phyloP scores from a whole-genome alignment of 1,140 invertebrate genomes.

The Periplaneta americana region DNA sequence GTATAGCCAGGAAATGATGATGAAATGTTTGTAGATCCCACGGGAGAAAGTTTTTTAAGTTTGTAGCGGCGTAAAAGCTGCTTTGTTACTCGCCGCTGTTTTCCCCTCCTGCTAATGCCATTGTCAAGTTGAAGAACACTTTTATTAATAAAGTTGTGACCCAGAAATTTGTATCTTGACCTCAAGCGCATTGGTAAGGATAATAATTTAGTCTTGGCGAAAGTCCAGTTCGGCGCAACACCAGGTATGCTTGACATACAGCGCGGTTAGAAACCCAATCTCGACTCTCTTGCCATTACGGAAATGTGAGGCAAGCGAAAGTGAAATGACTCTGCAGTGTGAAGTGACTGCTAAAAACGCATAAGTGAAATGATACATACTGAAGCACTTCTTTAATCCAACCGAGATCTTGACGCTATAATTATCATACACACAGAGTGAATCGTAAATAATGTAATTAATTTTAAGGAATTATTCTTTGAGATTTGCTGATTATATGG shows the following conservation, averaged over 20 bases:
- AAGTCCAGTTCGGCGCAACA: neutral
- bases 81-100: neutral
- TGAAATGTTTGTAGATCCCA: neutral
- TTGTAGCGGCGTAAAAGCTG: neutral
- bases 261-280: neutral
- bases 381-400: too few species aligned
- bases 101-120: neutral
- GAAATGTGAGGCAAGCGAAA: neutral
- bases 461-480: too few species aligned
- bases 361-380: too few species aligned
- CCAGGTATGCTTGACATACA: too few species aligned
- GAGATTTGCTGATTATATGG: too few species aligned
- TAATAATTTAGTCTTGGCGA: neutral
- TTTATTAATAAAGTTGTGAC: neutral
- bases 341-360: too few species aligned
- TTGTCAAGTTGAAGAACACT: neutral
- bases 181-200: neutral
- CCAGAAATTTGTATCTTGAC: neutral
- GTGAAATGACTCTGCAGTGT: too few species aligned
- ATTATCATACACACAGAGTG: too few species aligned
- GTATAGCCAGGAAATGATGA: neutral
- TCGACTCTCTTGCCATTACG: neutral
- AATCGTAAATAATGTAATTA: too few species aligned
- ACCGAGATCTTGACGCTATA: too few species aligned
- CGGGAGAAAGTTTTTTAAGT: neutral